These are phyloP conservation scores for Ornithoptera alexandrae DNA, from an alignment of 2,888 invertebrate genomes.

Conservation along the genomic window DNA sequence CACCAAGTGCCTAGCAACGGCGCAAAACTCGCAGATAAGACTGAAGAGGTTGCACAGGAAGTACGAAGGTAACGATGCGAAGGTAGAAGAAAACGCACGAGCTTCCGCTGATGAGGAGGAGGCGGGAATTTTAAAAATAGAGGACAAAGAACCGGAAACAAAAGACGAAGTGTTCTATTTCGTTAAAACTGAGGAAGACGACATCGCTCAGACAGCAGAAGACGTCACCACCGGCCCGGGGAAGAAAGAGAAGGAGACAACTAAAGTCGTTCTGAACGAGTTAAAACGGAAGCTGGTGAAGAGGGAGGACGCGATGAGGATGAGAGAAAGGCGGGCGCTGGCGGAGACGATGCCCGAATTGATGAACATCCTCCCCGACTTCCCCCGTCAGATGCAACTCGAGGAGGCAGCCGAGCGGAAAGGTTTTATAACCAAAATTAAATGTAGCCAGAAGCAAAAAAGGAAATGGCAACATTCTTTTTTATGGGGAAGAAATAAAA, in stretches of 20 bases:
- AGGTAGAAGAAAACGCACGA: slow-evolving; percentile 39
- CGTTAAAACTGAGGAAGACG: slow-evolving; percentile 66
- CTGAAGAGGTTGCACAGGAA: slow-evolving; percentile 63
- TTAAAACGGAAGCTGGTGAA: slow-evolving; percentile 68
- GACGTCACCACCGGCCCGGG: slow-evolving; percentile 67
- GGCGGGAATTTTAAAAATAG: slow-evolving; percentile 54
- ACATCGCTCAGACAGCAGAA: slow-evolving; percentile 40
- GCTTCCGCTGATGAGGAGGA: slow-evolving; percentile 36
- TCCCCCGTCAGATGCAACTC: slow-evolving; percentile 65
- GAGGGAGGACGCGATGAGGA: slow-evolving; percentile 72
- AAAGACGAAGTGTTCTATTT: slow-evolving; percentile 75
- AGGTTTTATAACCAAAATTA: slow-evolving; percentile 60
- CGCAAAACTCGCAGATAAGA: slow-evolving; percentile 62
- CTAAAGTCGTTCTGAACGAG: slow-evolving; percentile 65
- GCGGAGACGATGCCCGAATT: slow-evolving; percentile 72
- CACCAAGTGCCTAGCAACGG: slow-evolving; percentile 56
- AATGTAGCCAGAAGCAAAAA: slow-evolving; percentile 24
- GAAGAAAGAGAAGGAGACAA: slow-evolving; percentile 59
- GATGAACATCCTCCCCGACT: slow-evolving; percentile 64
- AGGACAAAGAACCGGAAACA: slow-evolving; percentile 58
- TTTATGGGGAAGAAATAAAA: slow-evolving; percentile 27
- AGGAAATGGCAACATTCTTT: slow-evolving; percentile 22
- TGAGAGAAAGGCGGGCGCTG: slow-evolving; percentile 70
- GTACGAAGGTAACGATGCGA: slow-evolving; percentile 37
- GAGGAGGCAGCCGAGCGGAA: slow-evolving; percentile 53